Base-by-base conservation (phyloP, 2,888 invertebrate genomes). In the Eristalis intricaria region DNA sequence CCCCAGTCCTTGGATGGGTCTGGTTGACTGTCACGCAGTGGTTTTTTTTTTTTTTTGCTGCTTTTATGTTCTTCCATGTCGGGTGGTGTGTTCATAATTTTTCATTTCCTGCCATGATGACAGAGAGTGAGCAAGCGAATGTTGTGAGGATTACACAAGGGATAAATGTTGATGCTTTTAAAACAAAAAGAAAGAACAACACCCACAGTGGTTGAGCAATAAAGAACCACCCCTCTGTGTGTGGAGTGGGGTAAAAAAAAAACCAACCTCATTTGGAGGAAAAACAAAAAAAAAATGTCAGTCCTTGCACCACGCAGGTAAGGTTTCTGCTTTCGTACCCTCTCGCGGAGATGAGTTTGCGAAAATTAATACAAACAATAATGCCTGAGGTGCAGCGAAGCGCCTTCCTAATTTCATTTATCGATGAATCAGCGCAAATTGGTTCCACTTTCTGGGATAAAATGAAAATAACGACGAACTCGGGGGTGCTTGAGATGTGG, bases 31-130 rank as follows among this genome's bases (percentile, higher is more conserved):
- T 50, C 50, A 50, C 50, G 19, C 50, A 50, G 43, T 43, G n/a
- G n/a, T 19, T n/a, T 19, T n/a, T 50, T 50, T 2, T 19, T 22
- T 50, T 22, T 50, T 8, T 5, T 8, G 1, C 8, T 50, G n/a
- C 19, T 50, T 19, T n/a, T 8, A 5, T 19, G 19, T 19, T 19
- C 8, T 50, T 50, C 50, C 50, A 50, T 50, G 50, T 50, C 50
- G 50, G 43, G 50, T 50, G 50, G 50, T 50, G 50, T n/a, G 50
- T 50, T 50, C 50, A 50, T 50, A 50, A 50, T 50, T 50, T 50
- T 50, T 50, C 50, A 50, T 50, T 50, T 50, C 50, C 50, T 19
- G 19, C 50, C n/a, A 19, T 50, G 50, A 19, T 50, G 50, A 50
- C 50, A 50, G 50, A 19, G 50, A 50, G 50, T 50, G 50, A 50